These are phyloP conservation scores for Leistus spinibarbis DNA, from an alignment of 2,888 invertebrate species.

Conservation along the genomic window DNA sequence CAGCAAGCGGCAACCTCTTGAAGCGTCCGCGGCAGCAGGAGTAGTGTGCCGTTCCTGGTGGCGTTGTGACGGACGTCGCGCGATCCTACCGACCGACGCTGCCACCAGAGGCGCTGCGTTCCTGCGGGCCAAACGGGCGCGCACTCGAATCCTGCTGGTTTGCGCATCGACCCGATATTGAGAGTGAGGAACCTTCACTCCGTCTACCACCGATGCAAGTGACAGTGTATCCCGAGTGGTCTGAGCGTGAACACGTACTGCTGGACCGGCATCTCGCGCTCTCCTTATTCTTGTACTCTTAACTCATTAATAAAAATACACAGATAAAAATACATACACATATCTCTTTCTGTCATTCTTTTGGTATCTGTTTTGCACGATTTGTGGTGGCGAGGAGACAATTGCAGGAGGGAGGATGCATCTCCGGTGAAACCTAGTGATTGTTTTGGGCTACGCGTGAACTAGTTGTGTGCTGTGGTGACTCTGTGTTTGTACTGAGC, in stretches of 20 bases:
- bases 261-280: not conserved
- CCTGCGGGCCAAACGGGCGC: slow-evolving; percentile 2
- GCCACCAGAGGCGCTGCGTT: slow-evolving; percentile 5
- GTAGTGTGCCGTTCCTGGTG: not conserved
- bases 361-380: not conserved
- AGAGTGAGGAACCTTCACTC: not conserved
- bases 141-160: slow-evolving; percentile 22
- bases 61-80: slow-evolving; percentile 1
- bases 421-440: not conserved
- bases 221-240: slow-evolving; percentile 28
- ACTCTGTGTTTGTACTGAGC: not conserved
- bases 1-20: not conserved
- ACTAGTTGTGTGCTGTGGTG: not conserved
- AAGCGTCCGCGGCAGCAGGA: not conserved
- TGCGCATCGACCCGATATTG: slow-evolving; percentile 20
- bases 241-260: slow-evolving; percentile 21
- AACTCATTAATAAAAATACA: not conserved
- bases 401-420: not conserved
- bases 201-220: slow-evolving; percentile 9
- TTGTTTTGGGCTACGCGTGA: not conserved
- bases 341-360: not conserved
- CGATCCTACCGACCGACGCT: slow-evolving; percentile 11
- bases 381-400: not conserved
- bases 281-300: not conserved
- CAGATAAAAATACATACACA: not conserved